Evolutionary conservation across 2,888 invertebrate genomes (phyloP).

Genomic region (Nezara viridula): DNA sequence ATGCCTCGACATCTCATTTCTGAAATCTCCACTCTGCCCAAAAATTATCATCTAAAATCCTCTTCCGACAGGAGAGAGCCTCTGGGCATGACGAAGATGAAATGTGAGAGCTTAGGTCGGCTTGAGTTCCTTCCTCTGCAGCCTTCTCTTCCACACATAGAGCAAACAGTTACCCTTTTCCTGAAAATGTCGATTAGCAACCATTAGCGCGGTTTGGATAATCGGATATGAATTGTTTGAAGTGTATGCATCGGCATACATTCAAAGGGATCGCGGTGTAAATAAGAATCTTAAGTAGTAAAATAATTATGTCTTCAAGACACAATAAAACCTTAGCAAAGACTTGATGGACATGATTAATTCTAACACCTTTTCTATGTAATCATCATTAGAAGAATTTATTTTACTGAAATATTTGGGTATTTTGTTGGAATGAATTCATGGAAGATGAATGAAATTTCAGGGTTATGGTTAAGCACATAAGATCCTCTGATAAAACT

Average conservation of each 20-base stretch:
- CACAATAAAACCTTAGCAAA: too few species aligned
- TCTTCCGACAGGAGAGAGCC: neutral
- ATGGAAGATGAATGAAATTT: too few species aligned
- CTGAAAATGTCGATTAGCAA: neutral
- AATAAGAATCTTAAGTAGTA: too few species aligned
- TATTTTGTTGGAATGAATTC: too few species aligned
- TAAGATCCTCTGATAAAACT: too few species aligned
- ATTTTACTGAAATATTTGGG: too few species aligned
- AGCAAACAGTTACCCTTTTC: neutral
- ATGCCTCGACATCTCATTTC: conserved; percentile 43
- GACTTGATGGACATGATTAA: too few species aligned
- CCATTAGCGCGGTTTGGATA: neutral
- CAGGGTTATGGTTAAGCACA: too few species aligned
- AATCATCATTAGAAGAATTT: too few species aligned
- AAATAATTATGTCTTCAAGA: too few species aligned
- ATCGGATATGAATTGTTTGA: neutral
- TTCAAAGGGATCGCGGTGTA: too few species aligned
- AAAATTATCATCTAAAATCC: conserved; percentile 46
- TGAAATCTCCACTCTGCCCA: conserved; percentile 27
- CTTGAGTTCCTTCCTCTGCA: neutral
- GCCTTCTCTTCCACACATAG: neutral
- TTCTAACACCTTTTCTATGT: too few species aligned
- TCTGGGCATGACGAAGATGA: conserved; percentile 18
- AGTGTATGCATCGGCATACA: neutral
- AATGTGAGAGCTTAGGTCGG: conserved; percentile 7